Base-by-base conservation (phyloP, 2,888 invertebrate species). In the Abscondita cerata region DNA sequence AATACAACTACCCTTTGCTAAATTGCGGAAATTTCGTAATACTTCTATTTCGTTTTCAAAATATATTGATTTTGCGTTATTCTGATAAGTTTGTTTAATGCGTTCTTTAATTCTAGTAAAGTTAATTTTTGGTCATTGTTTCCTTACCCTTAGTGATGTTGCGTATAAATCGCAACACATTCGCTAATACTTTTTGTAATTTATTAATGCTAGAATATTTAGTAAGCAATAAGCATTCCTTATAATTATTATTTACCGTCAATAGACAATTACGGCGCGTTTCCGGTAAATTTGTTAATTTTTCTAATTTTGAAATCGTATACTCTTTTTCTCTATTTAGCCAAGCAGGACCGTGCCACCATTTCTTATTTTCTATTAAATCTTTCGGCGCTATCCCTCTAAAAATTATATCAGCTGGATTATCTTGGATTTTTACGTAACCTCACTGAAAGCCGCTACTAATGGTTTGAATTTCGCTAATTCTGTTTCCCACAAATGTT, bases 401-500 rank as follows among this genome's bases (percentile, higher is more conserved):
- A 8, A 47, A 59, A 11, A 63, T 25, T 11, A 66, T 18, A 36
- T 63, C 68, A 0, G 68, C 65, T 18, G 70, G 68, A 48, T 69
- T 68, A 5, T 69, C 52, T 1, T 38, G 8, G 6, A 64, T 55
- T 6, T 33, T 46, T 8, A 69, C 58, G 44, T 69, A 62, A 51
- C 47, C 6, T 62, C 70, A 70, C 20, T 59, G 25, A 1, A 12
- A 9, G 2, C 15, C 13, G 12, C 48, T 31, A 0, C 54, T 66
- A 16, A 55, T 15, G 3, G 25, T 31, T 34, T 64, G 60, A 18
- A 70, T 66, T 48, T 59, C 41, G 6, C 55, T 19, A 8, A 69
- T 63, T 1, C 68, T 47, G 46, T 68, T 68, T 2, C 65, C 53
- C 1, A 69, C 62, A 56, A 69, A 71, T 8, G 59, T 70, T 61